These are phyloP conservation scores for Pachydiplax longipennis DNA, from an alignment of 2,888 invertebrate species.

Conservation along the genomic window DNA sequence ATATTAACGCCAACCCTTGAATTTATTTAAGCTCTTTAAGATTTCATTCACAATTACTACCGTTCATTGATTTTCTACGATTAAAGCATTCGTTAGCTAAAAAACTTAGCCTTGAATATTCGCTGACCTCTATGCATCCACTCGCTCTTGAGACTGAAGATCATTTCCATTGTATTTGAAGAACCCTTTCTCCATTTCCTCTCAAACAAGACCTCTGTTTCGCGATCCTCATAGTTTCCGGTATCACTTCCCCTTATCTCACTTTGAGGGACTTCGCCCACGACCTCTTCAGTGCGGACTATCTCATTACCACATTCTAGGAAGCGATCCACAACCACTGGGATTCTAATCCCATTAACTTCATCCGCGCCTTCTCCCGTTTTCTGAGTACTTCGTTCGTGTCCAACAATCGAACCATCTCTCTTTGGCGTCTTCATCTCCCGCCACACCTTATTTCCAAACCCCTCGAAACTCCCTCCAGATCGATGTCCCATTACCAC, in stretches of 20 bases:
- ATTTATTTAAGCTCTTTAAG: too few species aligned
- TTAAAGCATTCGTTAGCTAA: too few species aligned
- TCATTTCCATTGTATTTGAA: not conserved
- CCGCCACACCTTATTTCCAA: not conserved
- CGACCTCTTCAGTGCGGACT: not conserved
- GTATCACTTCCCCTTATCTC: not conserved
- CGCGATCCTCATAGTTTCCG: not conserved
- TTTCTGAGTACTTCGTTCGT: not conserved
- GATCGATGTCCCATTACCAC: not conserved
- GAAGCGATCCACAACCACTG: not conserved
- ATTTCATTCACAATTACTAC: too few species aligned
- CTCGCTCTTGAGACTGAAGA: not conserved
- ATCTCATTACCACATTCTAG: not conserved
- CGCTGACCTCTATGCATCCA: too few species aligned
- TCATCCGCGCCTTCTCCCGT: not conserved
- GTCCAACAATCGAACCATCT: not conserved
- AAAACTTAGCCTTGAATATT: too few species aligned
- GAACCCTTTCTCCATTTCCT: not conserved
- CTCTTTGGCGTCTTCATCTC: not conserved
- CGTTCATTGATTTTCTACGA: not conserved
- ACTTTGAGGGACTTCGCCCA: not conserved
- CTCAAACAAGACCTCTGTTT: not conserved
- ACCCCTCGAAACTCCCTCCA: not conserved
- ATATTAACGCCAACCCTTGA: too few species aligned
- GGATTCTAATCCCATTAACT: not conserved